Percentiles rank a stretch among this genome's conserved stretches.
phyloP scores from a whole-genome alignment of 2,113 vertebrate species.

The Psittacara wagleri region DNA sequence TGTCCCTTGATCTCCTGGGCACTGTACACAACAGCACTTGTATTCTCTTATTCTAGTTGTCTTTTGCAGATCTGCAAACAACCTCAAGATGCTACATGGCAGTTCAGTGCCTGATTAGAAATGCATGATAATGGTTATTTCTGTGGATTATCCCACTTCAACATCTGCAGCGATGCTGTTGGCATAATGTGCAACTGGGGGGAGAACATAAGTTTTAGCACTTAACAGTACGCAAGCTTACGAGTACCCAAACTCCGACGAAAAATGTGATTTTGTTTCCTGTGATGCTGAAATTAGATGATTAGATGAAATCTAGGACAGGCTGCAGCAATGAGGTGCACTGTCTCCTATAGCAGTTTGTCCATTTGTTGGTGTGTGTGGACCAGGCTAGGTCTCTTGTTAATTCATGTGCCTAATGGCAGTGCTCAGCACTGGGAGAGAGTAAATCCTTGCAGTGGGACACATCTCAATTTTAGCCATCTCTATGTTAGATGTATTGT shows the following conservation, averaged over 20 bases:
- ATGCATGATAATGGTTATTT: not conserved
- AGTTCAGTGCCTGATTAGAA: not conserved
- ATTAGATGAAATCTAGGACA: not conserved
- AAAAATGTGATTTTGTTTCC: not conserved
- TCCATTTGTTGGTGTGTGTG: not conserved
- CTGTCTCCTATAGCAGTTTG: not conserved
- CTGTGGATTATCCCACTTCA: not conserved
- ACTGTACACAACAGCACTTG: not conserved
- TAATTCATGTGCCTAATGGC: not conserved
- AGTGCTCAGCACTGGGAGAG: not conserved
- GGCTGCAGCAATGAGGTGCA: not conserved
- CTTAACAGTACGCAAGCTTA: not conserved
- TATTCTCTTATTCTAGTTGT: not conserved
- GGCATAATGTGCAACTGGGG: not conserved
- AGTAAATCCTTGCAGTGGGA: not conserved
- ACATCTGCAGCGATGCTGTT: not conserved
- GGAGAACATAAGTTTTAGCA: not conserved
- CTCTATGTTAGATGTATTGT: not conserved
- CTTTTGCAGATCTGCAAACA: not conserved
- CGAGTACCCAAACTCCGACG: not conserved
- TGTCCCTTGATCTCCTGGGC: not conserved
- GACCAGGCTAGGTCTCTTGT: not conserved
- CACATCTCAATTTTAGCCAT: not conserved
- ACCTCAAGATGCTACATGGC: not conserved
- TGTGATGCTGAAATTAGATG: not conserved